phyloP scores from a whole-genome alignment of 2,113 vertebrate species.

The Erpornis zantholeuca region DNA sequence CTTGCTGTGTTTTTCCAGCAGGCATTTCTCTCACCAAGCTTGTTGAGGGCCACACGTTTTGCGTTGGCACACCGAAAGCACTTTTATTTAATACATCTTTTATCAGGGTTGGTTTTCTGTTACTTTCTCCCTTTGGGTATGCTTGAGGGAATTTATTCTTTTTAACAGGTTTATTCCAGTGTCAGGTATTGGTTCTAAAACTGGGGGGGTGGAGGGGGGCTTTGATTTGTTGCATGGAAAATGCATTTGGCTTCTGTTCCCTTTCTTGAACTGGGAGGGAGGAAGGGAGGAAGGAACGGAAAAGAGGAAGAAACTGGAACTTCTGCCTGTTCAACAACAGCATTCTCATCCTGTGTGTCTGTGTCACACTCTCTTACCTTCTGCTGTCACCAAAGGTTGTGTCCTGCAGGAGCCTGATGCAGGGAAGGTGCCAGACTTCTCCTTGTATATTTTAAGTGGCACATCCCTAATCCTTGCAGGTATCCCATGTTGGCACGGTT shows the following conservation, averaged over 20 bases:
- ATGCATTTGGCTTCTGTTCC: background rate
- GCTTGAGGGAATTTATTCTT: slow-evolving; percentile 11
- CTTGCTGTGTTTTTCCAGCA: background rate
- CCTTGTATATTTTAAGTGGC: background rate
- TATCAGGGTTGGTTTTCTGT: background rate
- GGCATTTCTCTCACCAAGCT: background rate
- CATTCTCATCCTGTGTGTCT: background rate
- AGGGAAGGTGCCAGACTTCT: background rate
- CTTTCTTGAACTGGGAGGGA: background rate
- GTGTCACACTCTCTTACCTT: background rate
- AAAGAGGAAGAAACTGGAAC: background rate
- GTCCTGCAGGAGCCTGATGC: background rate
- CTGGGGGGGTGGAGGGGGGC: background rate
- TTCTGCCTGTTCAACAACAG: background rate
- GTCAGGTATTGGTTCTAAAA: background rate
- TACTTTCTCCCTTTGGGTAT: background rate
- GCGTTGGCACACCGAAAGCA: background rate
- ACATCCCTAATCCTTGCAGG: background rate
- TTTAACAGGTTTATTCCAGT: slow-evolving; percentile 13
- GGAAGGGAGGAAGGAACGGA: background rate
- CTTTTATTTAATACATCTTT: slow-evolving; percentile 12
- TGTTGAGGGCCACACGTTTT: background rate
- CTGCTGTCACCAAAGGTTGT: background rate
- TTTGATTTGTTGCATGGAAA: slow-evolving; percentile 20
- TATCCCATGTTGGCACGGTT: accelerated